A percentile compares a stretch with the other conserved stretches of the same genome.
Conservation (phyloP, 1,140 invertebrate genomes). For the Aporrectodea caliginosa region DNA sequence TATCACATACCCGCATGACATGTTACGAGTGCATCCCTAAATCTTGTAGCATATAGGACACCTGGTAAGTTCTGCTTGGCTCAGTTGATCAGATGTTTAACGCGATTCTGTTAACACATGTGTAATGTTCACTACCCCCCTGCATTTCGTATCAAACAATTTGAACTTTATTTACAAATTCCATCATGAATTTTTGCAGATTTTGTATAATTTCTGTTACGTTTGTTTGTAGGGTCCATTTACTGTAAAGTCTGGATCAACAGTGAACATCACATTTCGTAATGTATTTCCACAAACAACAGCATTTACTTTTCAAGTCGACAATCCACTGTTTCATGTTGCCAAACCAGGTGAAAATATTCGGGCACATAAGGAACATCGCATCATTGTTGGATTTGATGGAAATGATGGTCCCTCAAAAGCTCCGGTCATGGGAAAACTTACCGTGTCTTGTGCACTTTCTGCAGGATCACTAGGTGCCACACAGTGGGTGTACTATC, state of each 20-base stretch:
- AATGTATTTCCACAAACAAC: constrained; percentile 53
- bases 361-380: constrained; percentile 50
- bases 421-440: constrained; percentile 54
- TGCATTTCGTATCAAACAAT: too few relatives aligned
- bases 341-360: constrained; percentile 52
- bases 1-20: too few relatives aligned
- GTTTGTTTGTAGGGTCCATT: constrained; percentile 44
- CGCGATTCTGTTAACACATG: too few relatives aligned
- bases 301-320: constrained; percentile 53
- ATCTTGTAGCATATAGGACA: too few relatives aligned
- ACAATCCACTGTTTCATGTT: constrained; percentile 54
- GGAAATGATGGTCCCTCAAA: constrained; percentile 49
- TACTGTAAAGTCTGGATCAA: constrained; percentile 50
- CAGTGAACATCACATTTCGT: constrained; percentile 50
- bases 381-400: constrained; percentile 55
- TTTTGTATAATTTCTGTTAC: too few relatives aligned
- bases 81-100: too few relatives aligned
- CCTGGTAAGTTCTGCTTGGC: too few relatives aligned
- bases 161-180: too few relatives aligned
- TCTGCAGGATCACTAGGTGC: constrained; percentile 45
- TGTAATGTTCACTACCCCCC: too few relatives aligned
- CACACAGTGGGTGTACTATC: constrained; percentile 56
- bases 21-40: too few relatives aligned
- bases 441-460: constrained; percentile 51
- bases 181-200: constrained; percentile 17